Conservation (phyloP, 2,797 vertebrate species). For the Acanthopagrus latus region DNA sequence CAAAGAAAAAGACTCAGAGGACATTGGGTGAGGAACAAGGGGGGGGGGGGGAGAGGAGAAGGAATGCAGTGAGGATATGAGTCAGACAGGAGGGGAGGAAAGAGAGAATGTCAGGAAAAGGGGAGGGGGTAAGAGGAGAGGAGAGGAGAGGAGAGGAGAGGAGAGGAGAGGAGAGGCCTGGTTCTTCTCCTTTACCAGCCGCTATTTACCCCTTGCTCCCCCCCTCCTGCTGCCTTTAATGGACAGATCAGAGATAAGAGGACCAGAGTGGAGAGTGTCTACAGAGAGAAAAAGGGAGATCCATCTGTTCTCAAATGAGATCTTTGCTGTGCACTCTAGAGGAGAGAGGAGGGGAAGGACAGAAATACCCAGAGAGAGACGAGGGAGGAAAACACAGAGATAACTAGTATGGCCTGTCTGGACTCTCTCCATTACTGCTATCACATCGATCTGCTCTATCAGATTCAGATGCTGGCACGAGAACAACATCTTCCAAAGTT, state of each 20-base stretch:
- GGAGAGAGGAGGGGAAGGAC: conserved; percentile 14
- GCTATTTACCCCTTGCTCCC: conserved; percentile 20
- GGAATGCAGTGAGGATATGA: too few relatives aligned
- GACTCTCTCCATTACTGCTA: conserved; percentile 33
- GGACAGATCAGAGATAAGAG: conserved; percentile 52
- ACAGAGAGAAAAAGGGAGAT: conserved; percentile 31
- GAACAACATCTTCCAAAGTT: conserved; percentile 27
- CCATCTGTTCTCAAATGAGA: conserved; percentile 52
- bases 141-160: conserved; percentile 14
- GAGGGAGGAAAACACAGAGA: background rate
- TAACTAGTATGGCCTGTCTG: background rate
- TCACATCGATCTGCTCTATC: conserved; percentile 41
- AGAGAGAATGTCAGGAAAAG: background rate
- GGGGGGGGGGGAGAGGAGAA: background rate
- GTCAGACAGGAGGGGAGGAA: conserved; percentile 14
- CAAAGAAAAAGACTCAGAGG: conserved; percentile 21
- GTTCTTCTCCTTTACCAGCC: conserved; percentile 26
- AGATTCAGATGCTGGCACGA: conserved; percentile 28
- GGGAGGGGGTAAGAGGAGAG: background rate
- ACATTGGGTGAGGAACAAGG: conserved; percentile 46
- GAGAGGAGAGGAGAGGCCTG: background rate
- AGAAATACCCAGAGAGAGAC: conserved; percentile 25
- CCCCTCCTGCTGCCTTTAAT: conserved; percentile 28
- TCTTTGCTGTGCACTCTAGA: conserved; percentile 9
- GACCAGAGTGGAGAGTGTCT: conserved; percentile 38